Evolutionary conservation across 2,113 vertebrate genomes (phyloP), one percentile per base, ranked within the genome.

Genomic region (Ancistrus triradiatus): DNA sequence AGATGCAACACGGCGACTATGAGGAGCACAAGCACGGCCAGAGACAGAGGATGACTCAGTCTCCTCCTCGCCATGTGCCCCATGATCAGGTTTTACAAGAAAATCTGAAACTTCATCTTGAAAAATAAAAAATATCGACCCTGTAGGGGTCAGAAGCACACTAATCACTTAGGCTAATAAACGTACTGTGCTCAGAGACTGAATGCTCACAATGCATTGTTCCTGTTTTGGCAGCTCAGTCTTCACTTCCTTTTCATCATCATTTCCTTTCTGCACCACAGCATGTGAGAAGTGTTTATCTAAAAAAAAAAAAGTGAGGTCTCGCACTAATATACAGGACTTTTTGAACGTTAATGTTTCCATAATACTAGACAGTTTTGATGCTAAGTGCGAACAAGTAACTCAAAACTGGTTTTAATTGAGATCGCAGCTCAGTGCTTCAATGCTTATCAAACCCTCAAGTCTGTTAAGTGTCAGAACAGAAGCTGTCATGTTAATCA

Each of bases 1-100:
- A 83, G 56, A 59, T 86, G 80, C 79, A 86, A 68, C 10, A 80
- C 78, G 8, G 85, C 58, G 4, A 87, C 24, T 6, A 87, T 48
- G 65, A 84, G 69, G 25, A 81, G 76, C 3, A 80, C 74, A 11
- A 83, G 27, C 1, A 80, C 67, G 11, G 82, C 74, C 59, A 77
- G 18, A 21, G 63, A 63, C 4, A 85, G 7, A 17, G 66, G 67
- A 21, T 81, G 78, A 3, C 78, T 66, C 0, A 78, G 58, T 28
- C 28, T 72, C 59, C 51, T 57, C 11, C 55, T 27, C 33, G 44
- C n/a, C n/a, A n/a, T 21, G 24, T 15, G 7, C n/a, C n/a, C n/a
- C 58, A 60, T 60, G 4, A 3, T 7, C 4, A 2, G 18, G 25
- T 27, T 25, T 21, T 8, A 35, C 9, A 53, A 33, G 17, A 4